Evolutionary conservation across 1,140 invertebrate genomes (phyloP).

Genomic region (Teleopsis dalmanni): DNA sequence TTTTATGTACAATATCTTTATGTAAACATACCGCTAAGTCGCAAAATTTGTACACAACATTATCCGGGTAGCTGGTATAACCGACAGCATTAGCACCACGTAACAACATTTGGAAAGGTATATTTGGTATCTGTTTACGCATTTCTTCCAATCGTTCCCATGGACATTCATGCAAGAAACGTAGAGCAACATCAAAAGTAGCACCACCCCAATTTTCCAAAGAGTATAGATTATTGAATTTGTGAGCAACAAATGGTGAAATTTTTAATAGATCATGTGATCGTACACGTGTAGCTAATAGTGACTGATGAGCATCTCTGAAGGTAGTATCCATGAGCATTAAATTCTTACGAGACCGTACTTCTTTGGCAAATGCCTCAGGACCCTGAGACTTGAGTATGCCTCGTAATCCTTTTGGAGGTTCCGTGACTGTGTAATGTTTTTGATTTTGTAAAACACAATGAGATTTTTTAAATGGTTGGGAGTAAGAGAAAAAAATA

Average conservation of each 20-base stretch:
- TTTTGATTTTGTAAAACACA: not conserved
- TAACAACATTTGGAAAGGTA: slow-evolving; percentile 98
- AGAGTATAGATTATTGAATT: slow-evolving; percentile 79
- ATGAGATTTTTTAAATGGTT: not conserved
- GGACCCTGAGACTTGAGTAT: slow-evolving; percentile 84
- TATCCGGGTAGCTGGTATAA: slow-evolving; percentile 98
- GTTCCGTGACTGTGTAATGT: slow-evolving; percentile 49
- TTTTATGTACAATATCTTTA: not conserved
- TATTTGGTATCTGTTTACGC: slow-evolving; percentile 90
- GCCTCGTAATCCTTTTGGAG: slow-evolving; percentile 78
- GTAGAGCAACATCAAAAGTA: slow-evolving; percentile 94
- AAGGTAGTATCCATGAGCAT: slow-evolving; percentile 96
- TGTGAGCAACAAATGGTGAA: slow-evolving; percentile 91
- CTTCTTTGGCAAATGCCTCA: slow-evolving; percentile 90
- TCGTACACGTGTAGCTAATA: slow-evolving; percentile 89
- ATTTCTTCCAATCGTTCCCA: slow-evolving; percentile 94
- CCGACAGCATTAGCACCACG: slow-evolving; percentile 98
- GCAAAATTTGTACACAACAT: slow-evolving; percentile 94
- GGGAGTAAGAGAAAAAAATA: no score
- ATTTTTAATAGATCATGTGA: slow-evolving; percentile 89
- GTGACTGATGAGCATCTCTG: slow-evolving; percentile 95
- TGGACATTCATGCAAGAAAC: slow-evolving; percentile 97
- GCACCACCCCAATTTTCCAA: slow-evolving; percentile 99
- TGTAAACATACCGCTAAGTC: slow-evolving; percentile 65
- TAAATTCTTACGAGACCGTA: slow-evolving; percentile 78